These are phyloP conservation scores for Diploscapter pachys DNA, from an alignment of 1,140 invertebrate species.

Conservation along the genomic window DNA sequence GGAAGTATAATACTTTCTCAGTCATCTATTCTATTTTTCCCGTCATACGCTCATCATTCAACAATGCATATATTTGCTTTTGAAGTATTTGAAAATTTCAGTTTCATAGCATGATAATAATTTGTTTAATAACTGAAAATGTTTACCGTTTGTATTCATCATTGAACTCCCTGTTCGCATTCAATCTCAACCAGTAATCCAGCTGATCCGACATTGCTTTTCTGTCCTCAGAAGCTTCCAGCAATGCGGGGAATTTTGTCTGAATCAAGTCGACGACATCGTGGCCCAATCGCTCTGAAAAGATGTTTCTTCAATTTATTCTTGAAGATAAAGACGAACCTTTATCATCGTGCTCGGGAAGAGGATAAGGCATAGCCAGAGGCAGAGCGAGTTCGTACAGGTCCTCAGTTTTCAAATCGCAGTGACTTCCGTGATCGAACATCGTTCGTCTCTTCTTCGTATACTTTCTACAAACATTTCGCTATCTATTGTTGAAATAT, in stretches of 20 bases:
- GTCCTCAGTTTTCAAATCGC: not conserved
- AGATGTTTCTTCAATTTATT: not conserved
- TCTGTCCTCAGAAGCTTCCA: not conserved
- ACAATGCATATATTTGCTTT: too few relatives aligned
- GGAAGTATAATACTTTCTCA: slow-evolving; percentile 7
- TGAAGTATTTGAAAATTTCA: too few relatives aligned
- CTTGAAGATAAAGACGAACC: not conserved
- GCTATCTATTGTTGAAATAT: slow-evolving; percentile 4
- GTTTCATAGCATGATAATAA: too few relatives aligned
- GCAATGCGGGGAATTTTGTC: slow-evolving; percentile 1
- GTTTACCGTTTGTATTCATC: too few relatives aligned
- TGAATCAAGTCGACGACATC: slow-evolving; percentile 4
- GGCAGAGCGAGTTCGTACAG: slow-evolving; percentile 1
- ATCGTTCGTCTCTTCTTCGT: slow-evolving; percentile 16
- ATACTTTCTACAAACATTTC: slow-evolving; percentile 11
- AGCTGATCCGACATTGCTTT: not conserved
- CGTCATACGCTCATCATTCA: not conserved
- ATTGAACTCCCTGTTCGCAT: too few relatives aligned
- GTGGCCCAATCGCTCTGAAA: slow-evolving; percentile 14
- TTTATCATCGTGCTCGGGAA: slow-evolving; percentile 9
- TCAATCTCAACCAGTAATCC: slow-evolving; percentile 4
- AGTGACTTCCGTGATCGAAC: slow-evolving; percentile 16
- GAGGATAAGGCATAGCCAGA: slow-evolving; percentile 17
- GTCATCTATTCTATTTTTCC: slow-evolving; percentile 22
- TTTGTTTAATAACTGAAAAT: too few relatives aligned